Evolutionary conservation across 2,888 invertebrate species (phyloP).

Genomic region (Macroteleia sp.): DNA sequence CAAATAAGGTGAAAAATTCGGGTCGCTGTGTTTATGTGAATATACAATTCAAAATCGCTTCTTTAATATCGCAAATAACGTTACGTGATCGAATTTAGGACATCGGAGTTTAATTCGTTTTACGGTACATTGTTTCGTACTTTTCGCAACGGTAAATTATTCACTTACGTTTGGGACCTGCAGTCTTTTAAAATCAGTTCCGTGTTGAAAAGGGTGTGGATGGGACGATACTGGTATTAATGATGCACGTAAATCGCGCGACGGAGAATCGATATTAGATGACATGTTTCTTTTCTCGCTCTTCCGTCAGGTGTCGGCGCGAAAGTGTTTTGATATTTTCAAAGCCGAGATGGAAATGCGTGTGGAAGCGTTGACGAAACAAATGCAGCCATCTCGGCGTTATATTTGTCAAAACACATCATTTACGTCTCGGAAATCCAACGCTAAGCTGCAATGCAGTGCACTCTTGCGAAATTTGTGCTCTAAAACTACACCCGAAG

Average conservation of each 20-base stretch:
- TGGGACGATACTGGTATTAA: slow-evolving; percentile 1
- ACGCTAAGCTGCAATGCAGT: slow-evolving; percentile 24
- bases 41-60: slow-evolving; percentile 10
- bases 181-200: slow-evolving; percentile 53
- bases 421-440: slow-evolving; percentile 28
- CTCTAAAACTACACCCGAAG: slow-evolving; percentile 11
- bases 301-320: no score
- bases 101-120: slow-evolving; percentile 23
- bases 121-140: slow-evolving; percentile 38
- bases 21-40: slow-evolving; percentile 22
- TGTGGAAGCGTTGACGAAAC: slow-evolving; percentile 25
- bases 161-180: slow-evolving; percentile 11
- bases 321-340: slow-evolving; percentile 13
- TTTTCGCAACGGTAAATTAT: slow-evolving; percentile 20
- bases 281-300: not conserved
- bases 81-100: slow-evolving; percentile 14
- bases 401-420: slow-evolving; percentile 38
- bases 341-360: slow-evolving; percentile 3
- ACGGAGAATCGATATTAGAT: slow-evolving; percentile 28
- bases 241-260: slow-evolving; percentile 25
- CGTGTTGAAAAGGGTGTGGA: slow-evolving; percentile 16
- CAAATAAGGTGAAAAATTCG: no score
- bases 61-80: slow-evolving; percentile 12
- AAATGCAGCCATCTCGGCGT: slow-evolving; percentile 14
- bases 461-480: no score